Evolutionary conservation across 1,140 invertebrate genomes (phyloP), one percentile per base, ranked within the genome.

Genomic region (Potamilus streckersoni): DNA sequence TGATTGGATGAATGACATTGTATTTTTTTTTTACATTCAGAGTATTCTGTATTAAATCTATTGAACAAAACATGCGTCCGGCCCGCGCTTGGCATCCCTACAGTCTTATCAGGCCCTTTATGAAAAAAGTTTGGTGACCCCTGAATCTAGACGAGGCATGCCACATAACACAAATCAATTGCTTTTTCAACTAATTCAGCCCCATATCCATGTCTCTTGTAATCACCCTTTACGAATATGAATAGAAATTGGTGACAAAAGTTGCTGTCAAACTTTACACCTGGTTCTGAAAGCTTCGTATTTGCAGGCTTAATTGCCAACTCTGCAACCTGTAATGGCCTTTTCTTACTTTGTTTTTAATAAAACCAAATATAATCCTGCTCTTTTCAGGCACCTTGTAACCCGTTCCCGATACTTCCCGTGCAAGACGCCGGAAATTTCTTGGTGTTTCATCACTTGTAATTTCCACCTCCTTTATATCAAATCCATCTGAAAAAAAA

Each of bases 381-480:
- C 83, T 83, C 4, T 82, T 75, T 65, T 84, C 82, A 20, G 83
- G 84, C 12, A 83, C 74, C 71, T 85, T 83, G 76, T 76, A 85
- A 2, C 72, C 74, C 65, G 83, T 80, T 19, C 83, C 65, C 61
- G 80, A 78, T 2, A 81, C 80, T 15, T 85, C 81, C 31, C 84
- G 57, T 55, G 84, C 71, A 15, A 85, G 62, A 62, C 76, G 76
- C 64, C 83, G 73, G 66, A 85, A 85, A 27, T 80, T 79, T 57
- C 60, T 63, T 66, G 74, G 62, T 14, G 31, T 73, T 62, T 69
- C 77, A 65, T 8, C 11, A 49, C 67, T 80, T 23, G 66, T 80
- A 59, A 69, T 69, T 59, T 73, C 73, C 49, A 68, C 76, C 56
- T 81, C 64, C 19, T 57, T 71, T 20, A 83, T 59, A 11, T 63